These are phyloP conservation scores for Ahaetulla prasina DNA, from an alignment of 2,113 vertebrate species.

Conservation along the genomic window DNA sequence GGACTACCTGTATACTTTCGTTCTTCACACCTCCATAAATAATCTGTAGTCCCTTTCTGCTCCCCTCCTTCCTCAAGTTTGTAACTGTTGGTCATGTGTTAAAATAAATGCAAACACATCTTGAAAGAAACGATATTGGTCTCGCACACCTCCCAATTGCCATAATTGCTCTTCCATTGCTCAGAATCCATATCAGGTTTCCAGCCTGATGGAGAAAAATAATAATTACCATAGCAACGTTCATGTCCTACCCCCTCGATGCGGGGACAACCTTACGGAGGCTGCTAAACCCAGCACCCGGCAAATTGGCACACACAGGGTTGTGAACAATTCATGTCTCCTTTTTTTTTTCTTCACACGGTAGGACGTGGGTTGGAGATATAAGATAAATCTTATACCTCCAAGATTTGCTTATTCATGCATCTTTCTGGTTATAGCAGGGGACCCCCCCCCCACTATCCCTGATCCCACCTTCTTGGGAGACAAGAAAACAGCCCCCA, in stretches of 20 bases:
- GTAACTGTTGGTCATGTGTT: slow-evolving; percentile 9
- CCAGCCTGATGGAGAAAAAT: slow-evolving; percentile 62
- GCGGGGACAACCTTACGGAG: slow-evolving; percentile 42
- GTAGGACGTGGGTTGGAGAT: slow-evolving; percentile 39
- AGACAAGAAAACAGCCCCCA: neutral
- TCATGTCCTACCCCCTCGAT: slow-evolving; percentile 47
- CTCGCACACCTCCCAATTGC: slow-evolving; percentile 59
- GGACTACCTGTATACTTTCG: neutral
- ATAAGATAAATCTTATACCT: slow-evolving; percentile 61
- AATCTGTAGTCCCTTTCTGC: neutral
- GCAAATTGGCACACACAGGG: slow-evolving; percentile 42
- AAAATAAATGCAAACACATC: slow-evolving; percentile 44
- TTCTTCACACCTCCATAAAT: neutral
- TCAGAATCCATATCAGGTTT: slow-evolving; percentile 61
- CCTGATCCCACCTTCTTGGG: fast-evolving
- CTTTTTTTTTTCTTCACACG: slow-evolving; percentile 39
- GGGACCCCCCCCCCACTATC: neutral
- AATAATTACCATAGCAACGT: slow-evolving; percentile 71
- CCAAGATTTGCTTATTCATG: slow-evolving; percentile 32
- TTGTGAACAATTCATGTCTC: slow-evolving; percentile 55
- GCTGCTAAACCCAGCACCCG: neutral
- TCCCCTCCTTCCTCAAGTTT: neutral
- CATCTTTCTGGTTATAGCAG: slow-evolving; percentile 20
- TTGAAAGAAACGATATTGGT: slow-evolving; percentile 38
- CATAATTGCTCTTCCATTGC: slow-evolving; percentile 64